Evolutionary conservation across 2,113 vertebrate species (phyloP).

Genomic region (Chaetura pelagica): DNA sequence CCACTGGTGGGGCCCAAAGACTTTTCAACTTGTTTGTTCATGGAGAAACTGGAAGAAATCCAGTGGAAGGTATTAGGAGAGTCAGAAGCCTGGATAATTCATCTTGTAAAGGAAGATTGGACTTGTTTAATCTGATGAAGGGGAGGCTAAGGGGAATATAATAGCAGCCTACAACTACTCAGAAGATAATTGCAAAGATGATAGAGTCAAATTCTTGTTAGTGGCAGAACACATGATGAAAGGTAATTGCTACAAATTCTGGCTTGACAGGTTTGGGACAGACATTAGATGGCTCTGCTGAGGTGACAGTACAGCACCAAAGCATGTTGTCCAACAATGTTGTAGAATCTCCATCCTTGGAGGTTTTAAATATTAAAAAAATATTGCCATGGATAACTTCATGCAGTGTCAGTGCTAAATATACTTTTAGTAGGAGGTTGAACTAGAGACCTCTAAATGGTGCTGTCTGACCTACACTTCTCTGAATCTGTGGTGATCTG

Average conservation of each 20-base stretch:
- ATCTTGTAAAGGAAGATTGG: neutral
- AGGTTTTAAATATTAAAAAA: neutral
- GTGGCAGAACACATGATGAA: neutral
- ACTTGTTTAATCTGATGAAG: neutral
- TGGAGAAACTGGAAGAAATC: neutral
- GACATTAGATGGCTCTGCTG: neutral
- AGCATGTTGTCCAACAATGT: fast-evolving
- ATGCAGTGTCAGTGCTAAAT: neutral
- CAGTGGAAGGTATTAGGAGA: neutral
- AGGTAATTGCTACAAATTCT: neutral
- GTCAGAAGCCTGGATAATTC: neutral
- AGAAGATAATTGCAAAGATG: neutral
- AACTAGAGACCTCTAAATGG: neutral
- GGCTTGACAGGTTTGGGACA: neutral
- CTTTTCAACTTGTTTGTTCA: neutral
- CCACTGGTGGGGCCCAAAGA: neutral
- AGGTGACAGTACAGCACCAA: neutral
- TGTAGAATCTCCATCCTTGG: neutral
- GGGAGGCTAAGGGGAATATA: neutral
- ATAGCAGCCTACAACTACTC: neutral
- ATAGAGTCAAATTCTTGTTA: neutral
- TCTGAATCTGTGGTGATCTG: neutral
- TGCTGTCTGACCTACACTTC: neutral
- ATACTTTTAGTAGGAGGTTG: neutral
- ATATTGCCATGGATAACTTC: neutral